Evolutionary conservation across 2,888 invertebrate genomes (phyloP).

Genomic region (Prionchulus punctatus): DNA sequence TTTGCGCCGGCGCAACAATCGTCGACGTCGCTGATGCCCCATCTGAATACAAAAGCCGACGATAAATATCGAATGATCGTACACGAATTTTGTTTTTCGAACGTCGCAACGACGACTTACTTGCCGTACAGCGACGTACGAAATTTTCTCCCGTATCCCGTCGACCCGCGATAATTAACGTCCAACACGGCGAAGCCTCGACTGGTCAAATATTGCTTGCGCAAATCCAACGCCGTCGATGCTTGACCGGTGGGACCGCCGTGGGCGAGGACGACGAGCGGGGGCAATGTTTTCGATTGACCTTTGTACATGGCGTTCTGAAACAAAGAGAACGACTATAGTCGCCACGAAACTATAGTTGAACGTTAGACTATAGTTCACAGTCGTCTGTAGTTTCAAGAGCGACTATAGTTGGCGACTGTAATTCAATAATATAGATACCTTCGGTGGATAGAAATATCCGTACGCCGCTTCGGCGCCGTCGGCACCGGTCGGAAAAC

Average conservation of each 20-base stretch:
- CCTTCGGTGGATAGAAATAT: constrained; percentile 18
- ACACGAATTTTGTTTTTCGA: no score
- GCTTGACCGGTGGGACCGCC: constrained; percentile 36
- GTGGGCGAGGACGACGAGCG: constrained; percentile 35
- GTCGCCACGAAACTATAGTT: neutral
- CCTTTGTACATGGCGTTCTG: constrained; percentile 31
- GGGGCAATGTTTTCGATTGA: constrained; percentile 28
- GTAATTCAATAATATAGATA: neutral
- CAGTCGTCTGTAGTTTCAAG: neutral
- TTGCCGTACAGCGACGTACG: constrained; percentile 27
- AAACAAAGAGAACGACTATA: neutral
- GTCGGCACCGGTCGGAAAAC: constrained; percentile 27
- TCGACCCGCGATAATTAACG: constrained; percentile 38
- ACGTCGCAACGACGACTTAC: constrained; percentile 15
- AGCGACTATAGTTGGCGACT: no score
- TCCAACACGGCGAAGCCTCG: constrained; percentile 38
- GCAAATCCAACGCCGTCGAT: constrained; percentile 25
- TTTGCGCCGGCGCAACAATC: constrained; percentile 34
- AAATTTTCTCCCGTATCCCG: constrained; percentile 35
- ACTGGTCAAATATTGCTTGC: constrained; percentile 34
- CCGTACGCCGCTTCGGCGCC: constrained; percentile 21
- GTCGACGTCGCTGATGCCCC: constrained; percentile 36
- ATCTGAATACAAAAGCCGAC: constrained; percentile 17
- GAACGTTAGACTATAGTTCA: neutral
- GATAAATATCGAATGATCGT: neutral